Evolutionary conservation across 92 coral and sea anemone species (phyloP), one percentile per base, ranked within the genome.

Genomic region (Phenganax subtilis): DNA sequence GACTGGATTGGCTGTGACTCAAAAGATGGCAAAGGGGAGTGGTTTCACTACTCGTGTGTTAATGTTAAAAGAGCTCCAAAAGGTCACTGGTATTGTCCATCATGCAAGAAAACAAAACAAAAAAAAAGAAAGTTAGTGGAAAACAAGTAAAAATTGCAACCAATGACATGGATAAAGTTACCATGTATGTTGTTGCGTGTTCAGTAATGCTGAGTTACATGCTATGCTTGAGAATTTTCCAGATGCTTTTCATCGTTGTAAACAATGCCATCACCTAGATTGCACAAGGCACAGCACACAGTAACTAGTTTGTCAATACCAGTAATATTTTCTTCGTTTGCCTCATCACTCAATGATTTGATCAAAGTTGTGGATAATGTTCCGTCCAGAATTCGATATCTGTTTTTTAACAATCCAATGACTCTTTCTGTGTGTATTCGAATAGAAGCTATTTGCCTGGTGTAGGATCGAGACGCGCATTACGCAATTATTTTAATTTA

Each of bases 11-110:
- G 20, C 9, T 89, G 92, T 77, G 87, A 89, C 80, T 84, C 85
- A 56, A 16, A 74, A 25, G 51, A 60, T 30, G 77, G 90, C 83
- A 82, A 84, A 8, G 74, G 87, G 25, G 85, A 57, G 51, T 87
- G 88, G 88, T 89, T 89, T 60, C 92, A 85, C 82, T 87, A 71
- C 81, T 44, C 80, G 11, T 89, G 90, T 84, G 92, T 89, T 20
- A 64, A 30, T 68, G 66, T 89, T 0, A 44, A 84, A 27, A 80
- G 91, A 57, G 76, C 81, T 29, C 91, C 91, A 71, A 80, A 37
- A 65, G 89, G 83, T 55, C 74, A 85, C 53, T 85, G 89, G 86
- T 81, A 57, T 64, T 87, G 88, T 59, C 64, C 86, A 29, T 57
- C 73, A 20, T 86, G 89, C 60, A 87, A 84, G 63, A 55, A 66